phyloP scores from a whole-genome alignment of 2,113 vertebrate genomes.

The Percina caprodes region DNA sequence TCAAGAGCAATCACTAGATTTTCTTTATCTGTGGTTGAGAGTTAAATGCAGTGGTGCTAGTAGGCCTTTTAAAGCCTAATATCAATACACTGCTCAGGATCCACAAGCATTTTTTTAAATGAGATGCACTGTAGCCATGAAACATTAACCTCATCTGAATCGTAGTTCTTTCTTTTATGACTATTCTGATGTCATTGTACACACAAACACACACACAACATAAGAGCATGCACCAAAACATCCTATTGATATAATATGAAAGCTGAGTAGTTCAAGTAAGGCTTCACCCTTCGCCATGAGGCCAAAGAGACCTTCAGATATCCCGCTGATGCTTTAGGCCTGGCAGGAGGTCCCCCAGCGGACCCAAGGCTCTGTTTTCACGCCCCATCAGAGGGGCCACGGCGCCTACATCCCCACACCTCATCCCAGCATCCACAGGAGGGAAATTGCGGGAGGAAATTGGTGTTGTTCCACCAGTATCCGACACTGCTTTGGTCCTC shows the following conservation, averaged over 20 bases:
- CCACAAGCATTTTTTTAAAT: neutral
- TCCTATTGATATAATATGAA: constrained; percentile 31
- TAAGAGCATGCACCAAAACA: constrained; percentile 4
- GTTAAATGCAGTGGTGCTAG: constrained; percentile 21
- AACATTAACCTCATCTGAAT: constrained; percentile 8
- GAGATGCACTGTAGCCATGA: neutral
- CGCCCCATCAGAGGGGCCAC: constrained; percentile 55
- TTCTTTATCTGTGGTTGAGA: constrained; percentile 16
- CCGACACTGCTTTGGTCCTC: constrained; percentile 62
- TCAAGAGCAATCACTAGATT: constrained; percentile 68
- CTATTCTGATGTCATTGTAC: neutral
- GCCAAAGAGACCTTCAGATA: constrained; percentile 37
- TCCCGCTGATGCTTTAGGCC: constrained; percentile 37
- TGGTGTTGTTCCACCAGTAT: constrained; percentile 77
- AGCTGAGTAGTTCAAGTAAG: constrained; percentile 40
- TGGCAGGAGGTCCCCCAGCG: constrained; percentile 23
- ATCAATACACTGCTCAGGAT: neutral
- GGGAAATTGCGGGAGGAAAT: constrained; percentile 79
- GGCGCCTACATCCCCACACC: constrained; percentile 51
- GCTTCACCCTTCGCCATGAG: constrained; percentile 1
- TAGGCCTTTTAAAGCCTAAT: constrained; percentile 24
- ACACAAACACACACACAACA: constrained; percentile 12
- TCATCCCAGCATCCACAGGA: constrained; percentile 75
- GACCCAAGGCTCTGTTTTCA: constrained; percentile 42
- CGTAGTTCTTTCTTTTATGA: constrained; percentile 14